Evolutionary conservation across 1,140 invertebrate species (phyloP).

Genomic region (Helicorthomorpha holstii): DNA sequence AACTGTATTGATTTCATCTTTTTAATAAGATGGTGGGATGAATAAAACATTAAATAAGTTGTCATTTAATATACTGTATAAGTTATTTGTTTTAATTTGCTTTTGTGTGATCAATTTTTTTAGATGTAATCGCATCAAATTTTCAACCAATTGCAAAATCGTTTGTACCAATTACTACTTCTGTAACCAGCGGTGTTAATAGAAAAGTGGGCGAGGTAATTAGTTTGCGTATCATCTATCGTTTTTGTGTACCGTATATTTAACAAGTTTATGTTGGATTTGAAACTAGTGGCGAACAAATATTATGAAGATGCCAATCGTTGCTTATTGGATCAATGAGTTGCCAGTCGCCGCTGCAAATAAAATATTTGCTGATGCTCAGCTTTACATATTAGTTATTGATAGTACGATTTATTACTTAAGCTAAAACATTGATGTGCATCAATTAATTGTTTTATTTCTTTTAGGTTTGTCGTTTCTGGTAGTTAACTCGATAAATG

Average conservation of each 20-base stretch:
- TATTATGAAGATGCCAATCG: neutral
- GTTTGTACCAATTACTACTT: neutral
- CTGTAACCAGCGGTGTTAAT: neutral
- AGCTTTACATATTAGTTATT: neutral
- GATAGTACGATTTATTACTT: neutral
- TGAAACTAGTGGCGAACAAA: neutral
- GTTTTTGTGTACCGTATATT: too few species aligned
- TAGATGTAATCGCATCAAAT: neutral
- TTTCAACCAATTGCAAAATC: neutral
- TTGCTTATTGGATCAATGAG: neutral
- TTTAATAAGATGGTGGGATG: too few species aligned
- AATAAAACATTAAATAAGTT: too few species aligned
- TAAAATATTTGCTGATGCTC: neutral
- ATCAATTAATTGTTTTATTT: neutral
- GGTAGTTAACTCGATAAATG: slow-evolving; percentile 42
- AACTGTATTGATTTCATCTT: too few species aligned
- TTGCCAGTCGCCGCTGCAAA: neutral
- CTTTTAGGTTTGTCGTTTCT: slow-evolving; percentile 35
- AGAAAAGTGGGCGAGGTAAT: neutral
- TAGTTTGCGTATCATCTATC: neutral
- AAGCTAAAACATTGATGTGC: neutral
- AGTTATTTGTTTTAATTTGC: too few species aligned
- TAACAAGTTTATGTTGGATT: too few species aligned
- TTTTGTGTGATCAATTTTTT: too few species aligned
- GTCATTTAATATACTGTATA: too few species aligned